A percentile compares a stretch with the other conserved stretches of the same genome.
Evolutionary conservation across 2,797 vertebrate species (phyloP).

Genomic region (Urocyon cinereoargenteus): DNA sequence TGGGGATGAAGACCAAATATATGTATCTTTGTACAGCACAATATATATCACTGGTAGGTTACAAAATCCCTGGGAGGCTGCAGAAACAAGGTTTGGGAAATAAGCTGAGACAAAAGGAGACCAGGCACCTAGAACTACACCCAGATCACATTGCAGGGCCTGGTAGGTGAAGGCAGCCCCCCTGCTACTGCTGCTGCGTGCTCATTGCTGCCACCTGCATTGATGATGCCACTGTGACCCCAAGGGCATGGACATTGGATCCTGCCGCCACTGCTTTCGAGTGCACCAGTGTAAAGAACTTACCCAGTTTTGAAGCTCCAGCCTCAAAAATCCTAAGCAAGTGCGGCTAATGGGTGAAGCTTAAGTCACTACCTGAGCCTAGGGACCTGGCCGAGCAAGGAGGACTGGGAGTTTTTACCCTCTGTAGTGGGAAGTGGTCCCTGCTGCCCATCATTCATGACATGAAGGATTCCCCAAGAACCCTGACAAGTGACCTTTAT

Average conservation of each 20-base stretch:
- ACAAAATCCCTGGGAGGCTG: not conserved
- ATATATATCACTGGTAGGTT: not conserved
- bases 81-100: not conserved
- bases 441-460: not conserved
- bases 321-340: not conserved
- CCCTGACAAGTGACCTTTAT: not conserved
- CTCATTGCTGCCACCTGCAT: not conserved
- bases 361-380: not conserved
- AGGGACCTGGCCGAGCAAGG: not conserved
- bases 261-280: not conserved
- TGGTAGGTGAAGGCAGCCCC: not conserved
- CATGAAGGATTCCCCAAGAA: slow-evolving; percentile 10
- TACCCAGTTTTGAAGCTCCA: not conserved
- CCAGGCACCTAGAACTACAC: not conserved
- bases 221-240: not conserved
- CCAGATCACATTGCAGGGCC: not conserved
- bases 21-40: not conserved
- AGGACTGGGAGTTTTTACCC: not conserved
- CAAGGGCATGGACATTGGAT: not conserved
- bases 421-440: not conserved
- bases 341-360: not conserved
- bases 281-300: not conserved
- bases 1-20: not conserved
- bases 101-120: not conserved
- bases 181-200: rapidly evolving